phyloP scores from a whole-genome alignment of 2,797 vertebrate species.

The Argyrosomus regius region DNA sequence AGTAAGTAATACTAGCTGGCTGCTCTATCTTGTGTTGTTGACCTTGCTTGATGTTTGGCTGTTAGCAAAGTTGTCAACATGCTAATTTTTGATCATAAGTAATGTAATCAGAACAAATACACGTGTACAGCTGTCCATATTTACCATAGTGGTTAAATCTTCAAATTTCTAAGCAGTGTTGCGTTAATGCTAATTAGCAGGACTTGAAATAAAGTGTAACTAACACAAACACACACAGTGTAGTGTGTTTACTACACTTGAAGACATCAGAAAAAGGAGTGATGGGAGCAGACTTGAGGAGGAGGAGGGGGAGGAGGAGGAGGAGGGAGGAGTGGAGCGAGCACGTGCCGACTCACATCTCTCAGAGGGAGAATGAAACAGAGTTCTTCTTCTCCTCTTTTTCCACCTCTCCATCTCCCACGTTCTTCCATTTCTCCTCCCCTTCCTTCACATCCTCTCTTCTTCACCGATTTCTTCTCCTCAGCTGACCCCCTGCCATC shows the following conservation, averaged over 20 bases:
- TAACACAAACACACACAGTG: slow-evolving; percentile 18
- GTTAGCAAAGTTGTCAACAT: too few species aligned
- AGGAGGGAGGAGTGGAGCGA: slow-evolving; percentile 18
- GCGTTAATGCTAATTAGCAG: too few species aligned
- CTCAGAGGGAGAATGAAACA: slow-evolving; percentile 48
- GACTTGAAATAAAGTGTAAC: too few species aligned
- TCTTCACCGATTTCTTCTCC: not conserved
- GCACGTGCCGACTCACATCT: slow-evolving; percentile 51
- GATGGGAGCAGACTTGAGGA: slow-evolving; percentile 31
- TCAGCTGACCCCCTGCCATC: not conserved
- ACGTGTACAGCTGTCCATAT: too few species aligned
- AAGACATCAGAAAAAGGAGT: slow-evolving; percentile 14
- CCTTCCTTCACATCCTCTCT: too few species aligned
- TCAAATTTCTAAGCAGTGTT: too few species aligned
- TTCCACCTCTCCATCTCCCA: not conserved
- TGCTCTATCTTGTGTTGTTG: too few species aligned
- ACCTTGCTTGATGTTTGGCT: too few species aligned
- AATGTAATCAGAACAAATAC: too few species aligned
- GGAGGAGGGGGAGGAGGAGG: slow-evolving; percentile 28
- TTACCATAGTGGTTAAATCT: too few species aligned
- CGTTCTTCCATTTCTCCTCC: not conserved
- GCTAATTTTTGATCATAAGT: too few species aligned
- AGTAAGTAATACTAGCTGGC: too few species aligned
- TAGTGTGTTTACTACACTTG: not conserved
- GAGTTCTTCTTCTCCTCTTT: slow-evolving; percentile 4